Percentiles rank a stretch among this genome's conserved stretches.
These are phyloP conservation scores for Callipepla squamata DNA, from an alignment of 2,113 vertebrate genomes.

Conservation along the genomic window DNA sequence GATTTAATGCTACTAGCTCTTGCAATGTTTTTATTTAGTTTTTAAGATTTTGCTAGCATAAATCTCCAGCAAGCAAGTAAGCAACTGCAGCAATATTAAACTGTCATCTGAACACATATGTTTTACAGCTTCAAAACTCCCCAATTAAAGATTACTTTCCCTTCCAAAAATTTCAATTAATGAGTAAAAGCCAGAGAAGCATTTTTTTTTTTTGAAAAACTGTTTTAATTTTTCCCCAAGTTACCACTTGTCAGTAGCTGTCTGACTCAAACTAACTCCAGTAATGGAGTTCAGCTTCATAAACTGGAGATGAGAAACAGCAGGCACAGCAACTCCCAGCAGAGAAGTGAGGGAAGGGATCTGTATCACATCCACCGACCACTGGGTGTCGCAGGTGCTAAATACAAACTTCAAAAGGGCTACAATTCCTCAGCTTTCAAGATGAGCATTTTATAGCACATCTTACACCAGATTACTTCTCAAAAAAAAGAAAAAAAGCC, in stretches of 20 bases:
- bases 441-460: neutral
- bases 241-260: neutral
- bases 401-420: neutral
- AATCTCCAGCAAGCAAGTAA: neutral
- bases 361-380: neutral
- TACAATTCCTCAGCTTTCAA: neutral
- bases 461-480: neutral
- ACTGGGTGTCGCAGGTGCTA: constrained; percentile 68
- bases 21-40: neutral
- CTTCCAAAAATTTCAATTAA: neutral
- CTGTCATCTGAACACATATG: neutral
- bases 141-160: neutral
- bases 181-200: neutral
- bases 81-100: neutral
- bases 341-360: accelerated
- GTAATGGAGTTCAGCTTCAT: neutral
- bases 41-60: neutral
- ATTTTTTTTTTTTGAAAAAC: neutral
- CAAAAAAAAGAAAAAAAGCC: neutral
- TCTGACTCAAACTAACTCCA: neutral
- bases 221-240: neutral
- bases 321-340: neutral
- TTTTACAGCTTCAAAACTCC: neutral
- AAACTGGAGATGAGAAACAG: accelerated
- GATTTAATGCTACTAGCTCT: neutral